Percentiles rank a stretch among this genome's conserved stretches.
Conservation (phyloP, 2,888 invertebrate species). For the Parthenolecanium corni region DNA sequence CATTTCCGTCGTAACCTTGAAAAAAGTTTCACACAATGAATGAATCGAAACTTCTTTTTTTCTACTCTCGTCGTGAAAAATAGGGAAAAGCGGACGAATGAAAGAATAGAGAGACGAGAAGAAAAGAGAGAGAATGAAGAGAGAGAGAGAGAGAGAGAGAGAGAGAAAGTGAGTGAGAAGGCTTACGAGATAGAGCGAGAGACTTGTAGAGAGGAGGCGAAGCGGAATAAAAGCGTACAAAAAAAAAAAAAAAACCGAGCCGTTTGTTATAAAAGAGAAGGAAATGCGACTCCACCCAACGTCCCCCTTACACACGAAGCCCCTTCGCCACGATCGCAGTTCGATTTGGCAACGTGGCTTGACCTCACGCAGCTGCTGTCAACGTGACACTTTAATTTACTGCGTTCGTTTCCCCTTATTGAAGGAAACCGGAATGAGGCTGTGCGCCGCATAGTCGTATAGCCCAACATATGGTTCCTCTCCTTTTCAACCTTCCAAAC, state of each 20-base stretch:
- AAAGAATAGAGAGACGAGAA: no score
- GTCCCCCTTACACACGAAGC: conserved; percentile 5
- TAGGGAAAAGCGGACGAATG: no score
- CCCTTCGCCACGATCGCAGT: background rate
- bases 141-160: no score
- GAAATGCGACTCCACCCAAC: conserved; percentile 27
- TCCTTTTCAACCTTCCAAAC: conserved; percentile 21
- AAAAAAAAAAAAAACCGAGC: background rate
- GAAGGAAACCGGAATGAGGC: conserved; percentile 26
- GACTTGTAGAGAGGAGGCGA: background rate
- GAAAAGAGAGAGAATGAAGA: no score
- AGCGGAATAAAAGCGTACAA: background rate
- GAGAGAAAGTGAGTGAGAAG: no score
- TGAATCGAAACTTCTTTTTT: no score
- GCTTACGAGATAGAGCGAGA: background rate
- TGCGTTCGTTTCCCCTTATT: conserved; percentile 24
- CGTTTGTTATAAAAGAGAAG: background rate
- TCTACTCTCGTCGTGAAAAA: no score
- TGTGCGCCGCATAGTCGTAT: background rate
- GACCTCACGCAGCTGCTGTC: conserved; percentile 28
- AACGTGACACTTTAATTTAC: conserved; percentile 29
- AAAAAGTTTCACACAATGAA: no score
- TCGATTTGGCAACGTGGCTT: conserved; percentile 17
- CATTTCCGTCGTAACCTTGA: no score
- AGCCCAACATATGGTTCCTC: conserved; percentile 26